Evolutionary conservation across 2,797 vertebrate species (phyloP).

Genomic region (Adelosebastes latens): DNA sequence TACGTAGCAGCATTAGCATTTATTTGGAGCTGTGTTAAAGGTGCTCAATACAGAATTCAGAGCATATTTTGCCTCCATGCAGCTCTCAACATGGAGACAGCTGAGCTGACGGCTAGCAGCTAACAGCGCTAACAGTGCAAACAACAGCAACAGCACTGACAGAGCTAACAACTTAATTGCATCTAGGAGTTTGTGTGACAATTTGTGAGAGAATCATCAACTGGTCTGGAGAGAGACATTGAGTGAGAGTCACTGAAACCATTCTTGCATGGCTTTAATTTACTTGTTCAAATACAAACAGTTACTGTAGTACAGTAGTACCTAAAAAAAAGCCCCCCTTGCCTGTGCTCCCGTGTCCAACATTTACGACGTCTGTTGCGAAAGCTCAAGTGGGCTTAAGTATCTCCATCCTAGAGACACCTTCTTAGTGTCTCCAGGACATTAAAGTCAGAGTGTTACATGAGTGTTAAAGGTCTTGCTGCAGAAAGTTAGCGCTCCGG

Average conservation of each 20-base stretch:
- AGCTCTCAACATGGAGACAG: too few relatives aligned
- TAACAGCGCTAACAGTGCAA: not conserved
- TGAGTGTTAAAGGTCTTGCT: conserved; percentile 54
- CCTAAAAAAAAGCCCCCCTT: not conserved
- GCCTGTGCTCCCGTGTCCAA: not conserved
- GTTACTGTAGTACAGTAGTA: not conserved
- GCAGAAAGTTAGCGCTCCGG: conserved; percentile 47
- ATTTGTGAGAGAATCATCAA: not conserved
- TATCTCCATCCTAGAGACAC: conserved; percentile 29
- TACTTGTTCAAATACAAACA: conserved; percentile 2
- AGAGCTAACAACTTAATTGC: not conserved
- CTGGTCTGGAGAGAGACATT: not conserved
- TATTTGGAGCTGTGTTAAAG: not conserved
- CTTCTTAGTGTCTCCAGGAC: conserved; percentile 21
- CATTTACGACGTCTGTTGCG: not conserved
- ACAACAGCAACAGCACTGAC: not conserved
- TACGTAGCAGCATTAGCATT: not conserved
- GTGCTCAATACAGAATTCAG: not conserved
- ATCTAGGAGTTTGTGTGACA: not conserved
- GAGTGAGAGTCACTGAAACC: not conserved
- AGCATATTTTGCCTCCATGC: not conserved
- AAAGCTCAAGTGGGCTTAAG: not conserved
- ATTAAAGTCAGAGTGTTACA: conserved; percentile 54
- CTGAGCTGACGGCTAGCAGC: accelerated
- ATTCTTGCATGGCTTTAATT: not conserved